Evolutionary conservation across 2,888 invertebrate species (phyloP).

Genomic region (Trypoxylon attenuatum): DNA sequence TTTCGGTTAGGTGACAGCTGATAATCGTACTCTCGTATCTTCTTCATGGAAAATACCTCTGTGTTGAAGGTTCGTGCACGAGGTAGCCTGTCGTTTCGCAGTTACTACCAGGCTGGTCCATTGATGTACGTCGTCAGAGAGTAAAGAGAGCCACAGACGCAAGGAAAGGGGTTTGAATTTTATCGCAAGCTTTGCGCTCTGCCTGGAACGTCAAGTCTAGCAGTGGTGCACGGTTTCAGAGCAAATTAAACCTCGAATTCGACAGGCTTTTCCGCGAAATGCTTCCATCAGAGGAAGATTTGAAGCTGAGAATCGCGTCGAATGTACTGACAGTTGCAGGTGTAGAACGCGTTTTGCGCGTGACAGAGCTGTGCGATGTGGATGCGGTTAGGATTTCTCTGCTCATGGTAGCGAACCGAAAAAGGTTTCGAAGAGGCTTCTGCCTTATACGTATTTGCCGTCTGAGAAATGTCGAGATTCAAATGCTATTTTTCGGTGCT

Average conservation of each 20-base stretch:
- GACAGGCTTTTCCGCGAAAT: not conserved
- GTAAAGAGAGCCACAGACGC: constrained; percentile 35
- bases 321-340: not conserved
- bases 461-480: not conserved
- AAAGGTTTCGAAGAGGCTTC: not conserved
- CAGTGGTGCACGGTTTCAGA: constrained; percentile 20
- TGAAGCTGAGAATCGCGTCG: not conserved
- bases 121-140: constrained; percentile 47
- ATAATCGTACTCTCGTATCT: too few relatives aligned
- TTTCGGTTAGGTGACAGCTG: too few relatives aligned
- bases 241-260: constrained; percentile 49
- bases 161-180: constrained; percentile 17
- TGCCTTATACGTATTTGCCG: not conserved
- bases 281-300: constrained; percentile 16
- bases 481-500: not conserved
- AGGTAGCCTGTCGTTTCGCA: constrained; percentile 50
- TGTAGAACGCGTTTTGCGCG: not conserved
- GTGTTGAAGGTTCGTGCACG: too few relatives aligned
- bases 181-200: constrained; percentile 1
- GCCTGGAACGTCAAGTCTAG: constrained; percentile 22
- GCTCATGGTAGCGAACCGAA: not conserved
- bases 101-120: constrained; percentile 58
- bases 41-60: too few relatives aligned
- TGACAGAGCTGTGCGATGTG: too few relatives aligned
- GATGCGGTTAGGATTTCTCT: not conserved